Evolutionary conservation across 1,140 invertebrate genomes (phyloP).

Genomic region (Oscheius sp.): DNA sequence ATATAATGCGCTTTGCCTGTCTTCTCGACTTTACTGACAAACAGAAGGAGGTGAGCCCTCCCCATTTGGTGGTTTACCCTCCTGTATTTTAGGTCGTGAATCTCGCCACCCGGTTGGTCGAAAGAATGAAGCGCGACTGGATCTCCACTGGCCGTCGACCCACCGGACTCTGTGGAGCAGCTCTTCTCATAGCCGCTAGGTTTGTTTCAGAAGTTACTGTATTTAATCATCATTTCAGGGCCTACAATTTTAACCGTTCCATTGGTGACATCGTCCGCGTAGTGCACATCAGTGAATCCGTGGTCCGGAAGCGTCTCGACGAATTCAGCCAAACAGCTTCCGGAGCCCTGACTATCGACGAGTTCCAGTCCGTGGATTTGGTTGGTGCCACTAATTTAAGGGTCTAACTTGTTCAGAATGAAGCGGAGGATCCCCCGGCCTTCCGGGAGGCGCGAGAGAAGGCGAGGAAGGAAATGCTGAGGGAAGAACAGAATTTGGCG

Average conservation of each 20-base stretch:
- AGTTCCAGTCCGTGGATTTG: slow-evolving; percentile 93
- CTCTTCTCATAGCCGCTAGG: slow-evolving; percentile 84
- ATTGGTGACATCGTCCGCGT: slow-evolving; percentile 86
- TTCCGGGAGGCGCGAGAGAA: slow-evolving; percentile 48
- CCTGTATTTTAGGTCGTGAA: slow-evolving; percentile 87
- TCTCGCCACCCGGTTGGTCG: slow-evolving; percentile 86
- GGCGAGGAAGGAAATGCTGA: slow-evolving; percentile 35
- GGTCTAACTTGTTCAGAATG: slow-evolving; percentile 42
- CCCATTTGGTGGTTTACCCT: background rate
- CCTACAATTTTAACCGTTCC: slow-evolving; percentile 66
- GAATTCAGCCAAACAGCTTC: slow-evolving; percentile 95
- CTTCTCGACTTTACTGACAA: slow-evolving; percentile 78
- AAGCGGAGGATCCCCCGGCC: slow-evolving; percentile 57
- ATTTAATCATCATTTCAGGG: slow-evolving; percentile 4
- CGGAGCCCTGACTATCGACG: slow-evolving; percentile 82
- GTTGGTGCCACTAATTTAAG: slow-evolving; percentile 64
- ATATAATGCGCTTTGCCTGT: slow-evolving; percentile 89
- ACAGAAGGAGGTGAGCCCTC: slow-evolving; percentile 52
- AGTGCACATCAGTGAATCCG: slow-evolving; percentile 57
- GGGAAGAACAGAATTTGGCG: slow-evolving; percentile 47
- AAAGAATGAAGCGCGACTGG: slow-evolving; percentile 96
- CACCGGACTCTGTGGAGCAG: slow-evolving; percentile 92
- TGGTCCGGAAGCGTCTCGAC: slow-evolving; percentile 69
- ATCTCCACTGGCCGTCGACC: slow-evolving; percentile 90
- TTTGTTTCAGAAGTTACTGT: slow-evolving; percentile 62